Evolutionary conservation across 53 echinoderm and acorn worm genomes (phyloP), one percentile per base, ranked within the genome.

Genomic region (Crossaster papposus): DNA sequence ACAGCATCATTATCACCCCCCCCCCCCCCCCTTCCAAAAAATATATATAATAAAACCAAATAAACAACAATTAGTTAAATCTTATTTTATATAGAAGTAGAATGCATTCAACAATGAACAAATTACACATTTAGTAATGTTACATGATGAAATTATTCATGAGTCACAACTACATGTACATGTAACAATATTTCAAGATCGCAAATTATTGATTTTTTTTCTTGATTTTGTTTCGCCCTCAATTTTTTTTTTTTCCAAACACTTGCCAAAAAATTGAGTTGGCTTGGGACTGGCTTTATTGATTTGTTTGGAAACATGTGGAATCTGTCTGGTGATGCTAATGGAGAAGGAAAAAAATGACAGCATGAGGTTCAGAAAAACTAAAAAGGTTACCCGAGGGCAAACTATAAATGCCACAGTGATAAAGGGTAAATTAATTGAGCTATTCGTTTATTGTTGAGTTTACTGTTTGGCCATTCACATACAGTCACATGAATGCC

Each of bases 121-220:
- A 3, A 58, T 20, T 14, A 58, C 17, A 18, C 15, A 58, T 15
- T 2, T 23, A 78, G n/a, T 12, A 78, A 1, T 44, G 33, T 28
- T 15, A 35, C 13, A 17, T 11, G 74, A 73, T 73, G 78, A 51
- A 30, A 51, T 51, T 4, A 51, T 51, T 78, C 51, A 51, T 78
- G 78, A 78, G 78, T 78, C 78, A 78, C 51, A 78, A 51, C 23
- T 78, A n/a, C n/a, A n/a, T n/a, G n/a, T n/a, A n/a, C n/a, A n/a
- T n/a, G n/a, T n/a, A 44, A 23, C n/a, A 17, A 44, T 78, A 50
- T 78, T 78, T 78, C 78, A 78, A 78, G 36, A 51, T 24, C 30
- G n/a, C 78, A 78, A 78, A 78, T n/a, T 78, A 78, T 78, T 78
- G 78, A 78, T 78, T 78, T 44, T 51, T 78, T 51, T 37, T 22